Conservation (phyloP, 1,140 invertebrate genomes). For the Drosophila suzukii region DNA sequence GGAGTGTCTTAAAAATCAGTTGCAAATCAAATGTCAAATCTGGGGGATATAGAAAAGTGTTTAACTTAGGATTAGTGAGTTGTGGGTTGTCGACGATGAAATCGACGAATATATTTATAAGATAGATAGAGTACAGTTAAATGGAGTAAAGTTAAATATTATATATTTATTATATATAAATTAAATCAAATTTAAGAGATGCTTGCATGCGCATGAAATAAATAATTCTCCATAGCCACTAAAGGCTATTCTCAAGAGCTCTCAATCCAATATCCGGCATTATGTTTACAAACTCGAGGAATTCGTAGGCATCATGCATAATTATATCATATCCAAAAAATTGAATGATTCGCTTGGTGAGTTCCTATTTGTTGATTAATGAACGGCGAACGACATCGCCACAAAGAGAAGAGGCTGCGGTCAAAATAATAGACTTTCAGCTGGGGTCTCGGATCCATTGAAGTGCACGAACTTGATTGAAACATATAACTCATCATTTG, state of each 20-base stretch:
- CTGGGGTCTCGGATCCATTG: conserved; percentile 23
- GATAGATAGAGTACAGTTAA: no score
- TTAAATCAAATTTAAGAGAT: no score
- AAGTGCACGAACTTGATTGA: conserved; percentile 57
- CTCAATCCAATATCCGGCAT: conserved; percentile 67
- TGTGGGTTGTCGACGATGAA: not conserved
- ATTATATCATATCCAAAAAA: conserved; percentile 58
- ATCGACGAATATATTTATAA: no score
- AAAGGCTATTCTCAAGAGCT: conserved; percentile 9
- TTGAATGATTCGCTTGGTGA: conserved; percentile 47
- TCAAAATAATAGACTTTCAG: conserved; percentile 34
- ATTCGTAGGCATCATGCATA: conserved; percentile 49
- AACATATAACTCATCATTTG: conserved; percentile 60
- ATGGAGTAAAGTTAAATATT: no score
- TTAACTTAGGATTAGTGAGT: not conserved
- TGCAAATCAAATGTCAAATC: conserved; percentile 2
- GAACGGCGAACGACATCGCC: conserved; percentile 48
- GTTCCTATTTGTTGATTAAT: conserved; percentile 78
- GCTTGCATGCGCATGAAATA: not conserved
- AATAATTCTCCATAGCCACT: conserved; percentile 11
- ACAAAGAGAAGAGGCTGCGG: conserved; percentile 44
- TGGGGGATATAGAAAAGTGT: not conserved
- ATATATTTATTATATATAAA: no score
- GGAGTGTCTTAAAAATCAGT: not conserved
- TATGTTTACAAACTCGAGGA: conserved; percentile 63